Evolutionary conservation across 2,113 vertebrate species (phyloP), one percentile per base, ranked within the genome.

Genomic region (Lagopus leucura): DNA sequence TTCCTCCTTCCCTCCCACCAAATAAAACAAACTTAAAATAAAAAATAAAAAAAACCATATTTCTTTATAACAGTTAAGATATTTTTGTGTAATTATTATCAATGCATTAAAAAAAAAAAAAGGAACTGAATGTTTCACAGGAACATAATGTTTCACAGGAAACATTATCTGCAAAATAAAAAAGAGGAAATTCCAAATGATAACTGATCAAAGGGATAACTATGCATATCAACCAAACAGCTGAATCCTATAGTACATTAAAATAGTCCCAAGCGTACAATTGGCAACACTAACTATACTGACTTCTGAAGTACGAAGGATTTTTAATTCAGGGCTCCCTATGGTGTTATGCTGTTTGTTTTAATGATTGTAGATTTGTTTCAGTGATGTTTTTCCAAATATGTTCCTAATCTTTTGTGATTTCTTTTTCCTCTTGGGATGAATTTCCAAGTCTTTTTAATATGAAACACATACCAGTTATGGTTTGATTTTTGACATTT

Each of bases 301-400:
- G 92, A 91, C 74, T 95, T 95, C 75, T 93, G 91, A 93, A 87
- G 89, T 94, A 94, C 89, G 87, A 94, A 96, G 52, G 75, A 91
- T 94, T 95, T 96, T 95, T 95, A 96, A 94, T 94, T 95, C 94
- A 92, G 47, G 71, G 34, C 69, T 96, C 91, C 91, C 91, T 82
- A 66, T 89, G 92, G 94, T 94, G 71, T 52, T 55, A 91, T 82
- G 50, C 89, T 93, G 60, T 74, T 94, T 95, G 28, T 90, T 96
- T 92, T 93, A 94, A 92, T 77, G 82, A 77, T 74, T 82, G 82
- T 88, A 94, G 75, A 89, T 96, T 55, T 82, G 87, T 76, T 88
- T 94, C 34, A n/a, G 34, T 89, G 78, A 84, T 93, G 27, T 87
- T 90, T 92, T 92, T 92, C 47, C 40, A 95, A 92, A 92, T 73